Evolutionary conservation across 1,140 invertebrate species (phyloP).

Genomic region (Trichonephila clavipes): DNA sequence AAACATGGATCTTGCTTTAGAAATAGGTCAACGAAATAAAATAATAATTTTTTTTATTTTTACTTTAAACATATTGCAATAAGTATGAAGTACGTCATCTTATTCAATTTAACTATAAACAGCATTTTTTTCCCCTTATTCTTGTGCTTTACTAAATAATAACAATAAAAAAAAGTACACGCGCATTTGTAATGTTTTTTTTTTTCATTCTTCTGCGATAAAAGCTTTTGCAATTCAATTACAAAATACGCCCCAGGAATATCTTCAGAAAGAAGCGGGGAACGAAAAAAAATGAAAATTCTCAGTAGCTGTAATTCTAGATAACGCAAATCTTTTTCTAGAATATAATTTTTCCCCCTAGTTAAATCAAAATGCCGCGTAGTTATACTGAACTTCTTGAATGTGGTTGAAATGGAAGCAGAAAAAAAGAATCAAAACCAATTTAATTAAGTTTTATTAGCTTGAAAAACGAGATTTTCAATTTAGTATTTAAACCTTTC

Average conservation of each 20-base stretch:
- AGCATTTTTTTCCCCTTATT: not conserved
- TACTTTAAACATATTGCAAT: too few relatives aligned
- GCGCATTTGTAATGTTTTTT: not conserved
- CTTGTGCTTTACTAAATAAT: not conserved
- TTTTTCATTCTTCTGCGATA: not conserved
- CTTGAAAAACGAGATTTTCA: slow-evolving; percentile 33
- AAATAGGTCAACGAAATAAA: too few relatives aligned
- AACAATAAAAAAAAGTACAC: not conserved
- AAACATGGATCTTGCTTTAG: too few relatives aligned
- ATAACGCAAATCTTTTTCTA: slow-evolving; percentile 22
- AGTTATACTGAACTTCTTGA: not conserved
- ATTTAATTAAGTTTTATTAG: slow-evolving; percentile 57
- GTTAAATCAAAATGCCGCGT: not conserved
- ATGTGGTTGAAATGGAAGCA: not conserved
- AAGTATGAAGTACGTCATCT: too few relatives aligned
- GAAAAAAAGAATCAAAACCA: not conserved
- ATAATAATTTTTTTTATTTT: too few relatives aligned
- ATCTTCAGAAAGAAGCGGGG: too few relatives aligned
- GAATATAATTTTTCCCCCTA: not conserved
- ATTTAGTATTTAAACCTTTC: slow-evolving; percentile 21
- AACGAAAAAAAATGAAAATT: not conserved
- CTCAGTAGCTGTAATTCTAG: not conserved
- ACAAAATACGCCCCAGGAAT: slow-evolving; percentile 15
- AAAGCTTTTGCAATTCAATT: slow-evolving; percentile 52
- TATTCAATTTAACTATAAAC: too few relatives aligned